phyloP scores from a whole-genome alignment of 2,113 vertebrate genomes.

The Eira barbara region DNA sequence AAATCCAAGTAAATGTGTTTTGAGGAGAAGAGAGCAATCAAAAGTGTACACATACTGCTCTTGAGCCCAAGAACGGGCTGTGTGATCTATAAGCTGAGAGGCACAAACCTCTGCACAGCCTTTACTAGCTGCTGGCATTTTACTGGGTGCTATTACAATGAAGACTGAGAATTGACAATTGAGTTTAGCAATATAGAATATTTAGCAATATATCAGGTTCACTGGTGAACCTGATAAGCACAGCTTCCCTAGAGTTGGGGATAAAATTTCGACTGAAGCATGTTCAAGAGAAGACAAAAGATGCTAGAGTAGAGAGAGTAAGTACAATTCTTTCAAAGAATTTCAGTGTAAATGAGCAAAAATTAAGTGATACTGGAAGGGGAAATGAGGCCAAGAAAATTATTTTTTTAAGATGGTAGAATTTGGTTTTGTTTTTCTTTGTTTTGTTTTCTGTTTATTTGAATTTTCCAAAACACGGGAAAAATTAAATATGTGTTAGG shows the following conservation, averaged over 20 bases:
- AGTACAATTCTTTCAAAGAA: background rate
- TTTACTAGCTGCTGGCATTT: background rate
- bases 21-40: background rate
- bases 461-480: background rate
- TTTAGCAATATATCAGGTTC: background rate
- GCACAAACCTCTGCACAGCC: background rate
- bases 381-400: background rate
- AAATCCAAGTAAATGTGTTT: background rate
- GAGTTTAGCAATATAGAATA: background rate
- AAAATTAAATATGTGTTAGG: background rate
- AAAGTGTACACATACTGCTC: background rate
- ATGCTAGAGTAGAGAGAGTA: background rate
- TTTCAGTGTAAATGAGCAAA: background rate
- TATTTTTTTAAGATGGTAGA: background rate
- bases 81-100: background rate
- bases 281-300: background rate
- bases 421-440: background rate
- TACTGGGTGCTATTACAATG: background rate
- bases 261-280: background rate
- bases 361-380: background rate
- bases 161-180: background rate
- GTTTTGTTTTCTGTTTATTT: background rate
- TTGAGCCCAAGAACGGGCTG: background rate
- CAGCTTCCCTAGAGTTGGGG: background rate
- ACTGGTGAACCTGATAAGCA: background rate